Base-by-base conservation (phyloP, 2,888 invertebrate species). In the Chymomyza fuscimana region DNA sequence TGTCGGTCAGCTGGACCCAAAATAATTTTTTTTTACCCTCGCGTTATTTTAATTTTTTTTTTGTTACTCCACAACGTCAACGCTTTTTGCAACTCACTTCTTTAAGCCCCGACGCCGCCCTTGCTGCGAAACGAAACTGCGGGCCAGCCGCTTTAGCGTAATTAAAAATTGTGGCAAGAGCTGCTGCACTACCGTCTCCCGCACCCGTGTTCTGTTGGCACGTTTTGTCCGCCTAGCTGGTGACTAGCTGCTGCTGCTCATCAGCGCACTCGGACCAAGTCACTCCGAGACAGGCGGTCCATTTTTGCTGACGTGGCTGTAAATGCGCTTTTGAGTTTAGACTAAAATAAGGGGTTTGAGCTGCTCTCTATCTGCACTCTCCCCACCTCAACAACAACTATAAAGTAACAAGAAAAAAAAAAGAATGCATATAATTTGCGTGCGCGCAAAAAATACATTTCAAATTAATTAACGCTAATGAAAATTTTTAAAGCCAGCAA, bases 401-500 rank as follows among this genome's bases (percentile, higher is more conserved):
- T 7, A 32, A 32, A 32, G 32, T 32, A 9, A 29, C 29, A 2
- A 54, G 1, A 22, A 54, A 77, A 74, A 75, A 72, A 71, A 69
- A 70, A 50, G 36, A 51, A 52, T 36, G 19, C 60, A 81, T 79
- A 82, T 81, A 82, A 82, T 82, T 86, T 87, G 83, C 77, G 75
- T 79, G 87, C 65, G 69, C 72, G 73, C 69, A 71, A 73, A 74
- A 76, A 79, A 79, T 80, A 70, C 73, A 87, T 85, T 86, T 86
- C 87, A 87, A 89, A 89, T 89, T 89, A 89, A 89, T 89, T 89
- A 89, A 88, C 82, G 85, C 87, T 90, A 89, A 89, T 89, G 89
- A 87, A 89, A 89, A 86, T 87, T 89, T 85, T 86, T 87, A 76
- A 81, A 85, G 87, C 86, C 81, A 71, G 78, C 70, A 76, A 86